These are phyloP conservation scores for Hirtodrosophila duncani DNA, from an alignment of 2,888 invertebrate species.

Conservation along the genomic window DNA sequence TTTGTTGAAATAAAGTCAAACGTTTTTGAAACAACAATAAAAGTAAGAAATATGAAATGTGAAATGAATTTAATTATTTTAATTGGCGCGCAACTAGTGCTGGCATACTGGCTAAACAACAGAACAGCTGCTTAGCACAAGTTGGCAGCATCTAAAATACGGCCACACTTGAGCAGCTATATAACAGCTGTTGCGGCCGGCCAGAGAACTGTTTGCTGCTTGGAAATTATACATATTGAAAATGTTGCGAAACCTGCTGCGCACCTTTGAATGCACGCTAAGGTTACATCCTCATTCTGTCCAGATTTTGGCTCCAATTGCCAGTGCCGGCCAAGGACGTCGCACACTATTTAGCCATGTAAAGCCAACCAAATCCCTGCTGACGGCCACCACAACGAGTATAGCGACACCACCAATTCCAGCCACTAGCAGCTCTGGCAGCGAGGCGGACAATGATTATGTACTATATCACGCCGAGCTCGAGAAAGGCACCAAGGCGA, in stretches of 20 bases:
- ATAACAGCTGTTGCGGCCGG: constrained; percentile 37
- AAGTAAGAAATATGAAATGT: constrained; percentile 1
- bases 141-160: constrained; percentile 27
- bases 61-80: too few relatives aligned
- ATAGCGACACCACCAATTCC: constrained; percentile 9
- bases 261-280: constrained; percentile 38
- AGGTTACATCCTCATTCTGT: constrained; percentile 22
- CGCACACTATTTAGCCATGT: constrained; percentile 44
- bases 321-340: neutral
- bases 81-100: neutral
- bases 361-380: constrained; percentile 5
- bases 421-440: too few relatives aligned
- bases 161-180: too few relatives aligned
- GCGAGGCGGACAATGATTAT: constrained; percentile 64
- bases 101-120: too few relatives aligned
- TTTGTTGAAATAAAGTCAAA: constrained; percentile 47
- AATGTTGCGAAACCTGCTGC: constrained; percentile 54
- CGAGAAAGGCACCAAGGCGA: constrained; percentile 40
- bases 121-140: neutral
- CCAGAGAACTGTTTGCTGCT: too few relatives aligned
- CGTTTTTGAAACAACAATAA: neutral
- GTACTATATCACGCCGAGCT: constrained; percentile 60
- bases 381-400: constrained; percentile 16
- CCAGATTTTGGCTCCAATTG: neutral
- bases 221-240: too few relatives aligned